A percentile compares a stretch with the other conserved stretches of the same genome.
phyloP scores from a whole-genome alignment of 2,113 vertebrate genomes.

The Rhinopomastus cyanomelas region DNA sequence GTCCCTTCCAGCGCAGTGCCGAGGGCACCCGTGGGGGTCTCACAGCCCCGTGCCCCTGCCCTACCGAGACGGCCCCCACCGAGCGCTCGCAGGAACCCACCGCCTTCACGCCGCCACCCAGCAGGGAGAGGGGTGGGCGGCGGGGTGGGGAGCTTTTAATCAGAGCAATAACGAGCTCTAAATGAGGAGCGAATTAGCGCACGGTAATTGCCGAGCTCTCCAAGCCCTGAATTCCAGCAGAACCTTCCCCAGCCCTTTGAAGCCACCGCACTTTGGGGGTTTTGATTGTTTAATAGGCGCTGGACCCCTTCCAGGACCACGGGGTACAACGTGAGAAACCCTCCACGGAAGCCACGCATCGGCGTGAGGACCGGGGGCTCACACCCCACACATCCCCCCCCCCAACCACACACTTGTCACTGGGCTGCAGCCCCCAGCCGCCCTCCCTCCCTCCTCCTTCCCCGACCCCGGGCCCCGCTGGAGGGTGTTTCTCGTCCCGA shows the following conservation, averaged over 20 bases:
- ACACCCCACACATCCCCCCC: no score
- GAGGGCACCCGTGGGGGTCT: no score
- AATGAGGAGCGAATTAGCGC: not conserved
- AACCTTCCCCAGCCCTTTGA: constrained; percentile 38
- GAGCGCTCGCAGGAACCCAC: not conserved
- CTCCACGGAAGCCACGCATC: no score
- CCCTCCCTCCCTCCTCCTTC: not conserved
- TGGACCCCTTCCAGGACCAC: not conserved
- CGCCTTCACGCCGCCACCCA: not conserved
- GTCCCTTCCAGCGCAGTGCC: no score
- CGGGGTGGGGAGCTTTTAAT: not conserved
- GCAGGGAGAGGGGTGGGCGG: not conserved
- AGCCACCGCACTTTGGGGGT: no score
- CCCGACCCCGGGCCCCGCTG: constrained; percentile 70
- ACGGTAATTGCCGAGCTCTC: not conserved
- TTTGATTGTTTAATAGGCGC: constrained; percentile 15
- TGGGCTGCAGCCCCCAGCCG: not conserved
- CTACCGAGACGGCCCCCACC: not conserved
- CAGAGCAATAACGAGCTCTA: not conserved
- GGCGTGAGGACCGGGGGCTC: no score
- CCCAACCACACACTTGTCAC: not conserved
- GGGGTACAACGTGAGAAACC: not conserved
- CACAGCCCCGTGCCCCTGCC: not conserved
- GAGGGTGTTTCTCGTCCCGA: constrained; percentile 77
- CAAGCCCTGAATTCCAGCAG: not conserved